Percentiles rank a stretch among this genome's conserved stretches.
Evolutionary conservation across 2,113 vertebrate species (phyloP).

Genomic region (Prunella fulvescens): DNA sequence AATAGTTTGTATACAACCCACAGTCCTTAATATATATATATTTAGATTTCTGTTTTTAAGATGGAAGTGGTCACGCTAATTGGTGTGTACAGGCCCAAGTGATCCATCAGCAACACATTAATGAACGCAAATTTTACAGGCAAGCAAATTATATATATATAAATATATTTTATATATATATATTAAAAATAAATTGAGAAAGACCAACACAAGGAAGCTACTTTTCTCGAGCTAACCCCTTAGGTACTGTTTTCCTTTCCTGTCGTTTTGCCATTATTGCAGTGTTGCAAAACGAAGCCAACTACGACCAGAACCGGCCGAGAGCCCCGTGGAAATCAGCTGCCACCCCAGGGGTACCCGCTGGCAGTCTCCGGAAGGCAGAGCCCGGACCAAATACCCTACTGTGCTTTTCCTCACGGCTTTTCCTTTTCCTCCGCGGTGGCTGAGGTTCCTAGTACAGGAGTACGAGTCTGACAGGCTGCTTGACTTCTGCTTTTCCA

Average conservation of each 20-base stretch:
- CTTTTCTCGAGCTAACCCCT: constrained; percentile 78
- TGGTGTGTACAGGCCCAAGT: constrained; percentile 80
- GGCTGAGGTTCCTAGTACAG: constrained; percentile 63
- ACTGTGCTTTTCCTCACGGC: constrained; percentile 66
- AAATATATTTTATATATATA: constrained; percentile 75
- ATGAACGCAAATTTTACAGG: constrained; percentile 90
- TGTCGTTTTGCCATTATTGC: constrained; percentile 76
- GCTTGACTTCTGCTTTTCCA: constrained; percentile 28
- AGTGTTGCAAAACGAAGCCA: constrained; percentile 72
- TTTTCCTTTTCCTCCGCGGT: constrained; percentile 34
- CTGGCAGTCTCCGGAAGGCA: constrained; percentile 27
- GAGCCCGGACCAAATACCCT: constrained; percentile 35
- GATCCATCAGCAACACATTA: constrained; percentile 85
- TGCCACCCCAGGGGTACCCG: constrained; percentile 50
- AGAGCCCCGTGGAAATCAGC: constrained; percentile 60
- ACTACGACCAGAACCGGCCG: constrained; percentile 20
- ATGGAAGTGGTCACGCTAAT: constrained; percentile 85
- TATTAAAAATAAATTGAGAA: constrained; percentile 64
- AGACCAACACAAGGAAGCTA: constrained; percentile 78
- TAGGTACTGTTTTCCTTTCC: constrained; percentile 75
- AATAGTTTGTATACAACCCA: constrained; percentile 73
- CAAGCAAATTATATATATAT: constrained; percentile 82
- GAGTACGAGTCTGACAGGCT: constrained; percentile 32
- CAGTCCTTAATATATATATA: constrained; percentile 77
- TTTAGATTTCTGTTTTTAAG: constrained; percentile 76